phyloP scores from a whole-genome alignment of 2,797 vertebrate genomes.

The Pseudotriccus pelzelni region DNA sequence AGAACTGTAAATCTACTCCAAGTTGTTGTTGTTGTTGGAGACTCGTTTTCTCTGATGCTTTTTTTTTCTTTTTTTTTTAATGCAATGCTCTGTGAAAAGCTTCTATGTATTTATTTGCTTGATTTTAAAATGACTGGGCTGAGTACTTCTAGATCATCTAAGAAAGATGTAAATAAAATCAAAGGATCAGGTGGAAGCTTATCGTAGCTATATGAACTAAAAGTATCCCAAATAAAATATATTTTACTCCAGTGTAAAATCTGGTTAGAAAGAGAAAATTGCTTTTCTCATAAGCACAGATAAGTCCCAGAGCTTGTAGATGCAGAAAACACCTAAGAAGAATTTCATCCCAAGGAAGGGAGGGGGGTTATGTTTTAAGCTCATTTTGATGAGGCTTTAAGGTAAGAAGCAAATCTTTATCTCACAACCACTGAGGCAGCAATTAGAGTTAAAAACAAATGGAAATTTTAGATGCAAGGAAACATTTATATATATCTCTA shows the following conservation, averaged over 20 bases:
- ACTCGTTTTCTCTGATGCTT: neutral
- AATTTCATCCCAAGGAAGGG: neutral
- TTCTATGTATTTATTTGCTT: neutral
- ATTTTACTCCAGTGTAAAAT: constrained; percentile 74
- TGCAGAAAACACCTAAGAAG: constrained; percentile 8
- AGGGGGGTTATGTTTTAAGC: neutral
- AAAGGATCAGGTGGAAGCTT: constrained; percentile 30
- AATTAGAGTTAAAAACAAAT: neutral
- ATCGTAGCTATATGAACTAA: constrained; percentile 26
- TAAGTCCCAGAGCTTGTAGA: constrained; percentile 46
- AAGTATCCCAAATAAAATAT: constrained; percentile 56
- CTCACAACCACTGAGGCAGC: neutral
- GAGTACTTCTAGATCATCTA: constrained; percentile 43
- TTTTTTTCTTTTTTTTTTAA: neutral
- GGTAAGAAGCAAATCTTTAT: neutral
- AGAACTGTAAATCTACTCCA: constrained; percentile 81
- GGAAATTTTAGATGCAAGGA: neutral
- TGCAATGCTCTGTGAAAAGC: constrained; percentile 9
- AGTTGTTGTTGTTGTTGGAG: constrained; percentile 67
- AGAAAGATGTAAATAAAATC: constrained; percentile 3
- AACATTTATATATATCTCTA: neutral
- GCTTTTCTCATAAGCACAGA: constrained; percentile 49
- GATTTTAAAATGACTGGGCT: constrained; percentile 52
- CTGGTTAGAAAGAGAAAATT: constrained; percentile 69
- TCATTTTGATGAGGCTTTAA: constrained; percentile 7